phyloP scores from a whole-genome alignment of 2,888 invertebrate species.

The Cosmorhoe ocellata region DNA sequence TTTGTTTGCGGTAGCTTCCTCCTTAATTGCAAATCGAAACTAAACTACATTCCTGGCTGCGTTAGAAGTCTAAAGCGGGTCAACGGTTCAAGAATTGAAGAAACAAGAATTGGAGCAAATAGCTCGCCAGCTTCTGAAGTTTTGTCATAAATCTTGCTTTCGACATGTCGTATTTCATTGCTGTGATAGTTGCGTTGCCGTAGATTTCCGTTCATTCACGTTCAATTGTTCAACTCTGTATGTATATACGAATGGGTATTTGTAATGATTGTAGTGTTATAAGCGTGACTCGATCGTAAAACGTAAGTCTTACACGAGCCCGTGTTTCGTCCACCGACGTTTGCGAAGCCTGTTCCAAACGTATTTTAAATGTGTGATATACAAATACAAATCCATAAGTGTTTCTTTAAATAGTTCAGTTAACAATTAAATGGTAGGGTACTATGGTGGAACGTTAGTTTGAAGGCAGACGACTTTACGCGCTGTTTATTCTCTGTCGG shows the following conservation, averaged over 20 bases:
- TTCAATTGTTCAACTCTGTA: conserved; percentile 18
- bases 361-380: conserved; percentile 13
- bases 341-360: conserved; percentile 22
- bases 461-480: conserved; percentile 56
- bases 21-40: conserved; percentile 30
- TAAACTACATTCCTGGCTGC: conserved; percentile 19
- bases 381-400: conserved; percentile 12
- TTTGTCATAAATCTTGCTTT: conserved; percentile 14
- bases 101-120: conserved; percentile 13
- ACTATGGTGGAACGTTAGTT: conserved; percentile 29
- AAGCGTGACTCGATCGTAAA: conserved; percentile 43
- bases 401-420: conserved; percentile 7
- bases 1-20: conserved; percentile 35
- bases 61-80: background rate
- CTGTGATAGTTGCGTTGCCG: conserved; percentile 6
- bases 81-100: no score
- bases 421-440: conserved; percentile 14
- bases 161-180: conserved; percentile 13
- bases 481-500: conserved; percentile 61
- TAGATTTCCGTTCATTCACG: conserved; percentile 28
- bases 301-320: conserved; percentile 29
- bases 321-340: conserved; percentile 39
- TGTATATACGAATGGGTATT: conserved; percentile 16
- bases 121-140: conserved; percentile 9
- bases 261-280: conserved; percentile 37